These are phyloP conservation scores for Eilema sororculum DNA, from an alignment of 2,888 invertebrate species.

Conservation along the genomic window DNA sequence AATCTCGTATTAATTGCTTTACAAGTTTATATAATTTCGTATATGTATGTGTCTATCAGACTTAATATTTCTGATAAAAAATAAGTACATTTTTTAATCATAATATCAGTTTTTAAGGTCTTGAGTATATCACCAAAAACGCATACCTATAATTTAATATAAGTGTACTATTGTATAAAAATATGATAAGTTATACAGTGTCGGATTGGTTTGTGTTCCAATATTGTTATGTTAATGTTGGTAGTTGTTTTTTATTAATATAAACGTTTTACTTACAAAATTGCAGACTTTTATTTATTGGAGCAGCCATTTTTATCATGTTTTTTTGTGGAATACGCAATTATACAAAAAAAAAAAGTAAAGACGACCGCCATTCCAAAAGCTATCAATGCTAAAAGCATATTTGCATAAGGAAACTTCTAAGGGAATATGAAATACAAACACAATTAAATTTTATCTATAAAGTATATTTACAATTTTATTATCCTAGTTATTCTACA, in stretches of 20 bases:
- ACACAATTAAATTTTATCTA: neutral
- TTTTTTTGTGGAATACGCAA: neutral
- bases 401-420: too few relatives aligned
- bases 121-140: conserved; percentile 39
- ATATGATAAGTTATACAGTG: conserved; percentile 2
- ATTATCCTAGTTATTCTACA: neutral
- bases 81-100: conserved; percentile 15
- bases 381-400: too few relatives aligned
- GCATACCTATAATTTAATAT: conserved; percentile 32
- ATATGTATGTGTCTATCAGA: neutral
- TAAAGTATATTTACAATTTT: neutral
- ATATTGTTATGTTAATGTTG: conserved; percentile 41
- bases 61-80: neutral
- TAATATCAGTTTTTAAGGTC: conserved; percentile 22
- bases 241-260: conserved; percentile 48
- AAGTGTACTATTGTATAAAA: conserved; percentile 10
- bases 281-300: neutral
- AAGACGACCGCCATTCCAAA: too few relatives aligned
- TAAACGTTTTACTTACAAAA: conserved; percentile 42
- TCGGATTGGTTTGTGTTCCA: conserved; percentile 35
- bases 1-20: conserved; percentile 39
- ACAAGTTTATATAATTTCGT: neutral
- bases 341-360: too few relatives aligned
- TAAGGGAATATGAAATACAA: neutral
- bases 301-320: neutral